Base-by-base conservation (phyloP, 1,140 invertebrate genomes). In the Formica exsecta region DNA sequence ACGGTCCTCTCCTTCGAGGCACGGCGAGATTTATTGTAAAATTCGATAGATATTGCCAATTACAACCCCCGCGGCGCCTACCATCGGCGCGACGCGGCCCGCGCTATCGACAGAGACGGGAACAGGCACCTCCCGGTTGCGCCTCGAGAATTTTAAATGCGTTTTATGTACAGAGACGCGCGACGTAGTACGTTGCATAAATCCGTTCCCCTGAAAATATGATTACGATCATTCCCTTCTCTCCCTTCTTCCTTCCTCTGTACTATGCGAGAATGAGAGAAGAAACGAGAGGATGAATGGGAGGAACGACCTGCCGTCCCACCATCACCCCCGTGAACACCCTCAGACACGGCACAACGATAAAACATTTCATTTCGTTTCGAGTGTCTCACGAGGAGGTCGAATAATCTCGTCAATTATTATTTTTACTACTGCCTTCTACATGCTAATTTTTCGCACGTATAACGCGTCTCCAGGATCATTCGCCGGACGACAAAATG, bases 41-140 rank as follows among this genome's bases (percentile, higher is more conserved):
- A 93, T 93, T 93, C 91, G 93, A 93, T 93, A 93, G 91, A 93
- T 92, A 91, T 93, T 92, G 91, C 90, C 93, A 93, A 93, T 94
- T 93, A 93, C 88, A 89, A 84, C 71, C 83, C 83, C 91, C 89
- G 54, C 66, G 87, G 76, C 81, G 81, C 85, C 48, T 88, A 85
- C 84, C 71, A 71, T 19, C 57, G 70, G 61, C 64, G 29, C 62
- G 22, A 16, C 11, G 32, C 44, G 62, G 29, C 76, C 74, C 77
- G 71, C 85, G 73, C 85, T 73, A 85, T 88, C 86, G 79, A 79
- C 75, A 85, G 68, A 84, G 87, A 86, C 81, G 68, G 57, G 61
- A 86, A 77, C 86, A 16, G 38, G 76, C 71, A 85, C 87, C 90
- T 91, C 85, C 74, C 68, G 85, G 57, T 81, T 83, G 90, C 77